Conservation (phyloP, 2,113 vertebrate species). For the Euleptes europaea region DNA sequence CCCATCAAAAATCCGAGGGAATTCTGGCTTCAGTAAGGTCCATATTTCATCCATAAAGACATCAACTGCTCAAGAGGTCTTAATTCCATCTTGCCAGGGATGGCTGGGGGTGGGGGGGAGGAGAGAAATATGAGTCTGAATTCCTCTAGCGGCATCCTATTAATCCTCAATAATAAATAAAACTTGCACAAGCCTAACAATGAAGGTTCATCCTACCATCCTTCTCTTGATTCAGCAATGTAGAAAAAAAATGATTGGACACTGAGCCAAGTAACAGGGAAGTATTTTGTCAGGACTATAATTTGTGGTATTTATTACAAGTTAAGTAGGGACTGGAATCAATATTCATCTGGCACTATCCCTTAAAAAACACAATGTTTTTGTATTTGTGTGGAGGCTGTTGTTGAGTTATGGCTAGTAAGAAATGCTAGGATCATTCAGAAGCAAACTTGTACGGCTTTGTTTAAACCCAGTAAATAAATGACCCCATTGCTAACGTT, state of each 20-base stretch:
- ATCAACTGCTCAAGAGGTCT: background rate
- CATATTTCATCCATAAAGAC: background rate
- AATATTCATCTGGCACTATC: background rate
- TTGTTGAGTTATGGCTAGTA: background rate
- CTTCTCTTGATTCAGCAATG: background rate
- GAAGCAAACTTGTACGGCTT: background rate
- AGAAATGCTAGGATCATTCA: background rate
- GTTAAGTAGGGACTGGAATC: background rate
- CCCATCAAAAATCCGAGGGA: background rate
- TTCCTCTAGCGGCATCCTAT: background rate
- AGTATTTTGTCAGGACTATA: background rate
- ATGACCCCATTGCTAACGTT: background rate
- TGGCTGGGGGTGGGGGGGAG: background rate
- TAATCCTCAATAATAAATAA: background rate
- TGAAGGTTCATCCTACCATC: background rate
- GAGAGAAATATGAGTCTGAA: background rate
- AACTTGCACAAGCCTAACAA: background rate
- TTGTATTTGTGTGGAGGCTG: constrained; percentile 6
- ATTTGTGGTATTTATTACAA: background rate
- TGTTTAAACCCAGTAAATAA: background rate
- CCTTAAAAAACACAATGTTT: background rate
- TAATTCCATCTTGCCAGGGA: background rate
- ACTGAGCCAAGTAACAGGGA: background rate
- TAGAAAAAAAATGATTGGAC: background rate
- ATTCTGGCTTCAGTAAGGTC: background rate